Evolutionary conservation across 2,888 invertebrate species (phyloP), one percentile per base, ranked within the genome.

Genomic region (Deilephila elpenor): DNA sequence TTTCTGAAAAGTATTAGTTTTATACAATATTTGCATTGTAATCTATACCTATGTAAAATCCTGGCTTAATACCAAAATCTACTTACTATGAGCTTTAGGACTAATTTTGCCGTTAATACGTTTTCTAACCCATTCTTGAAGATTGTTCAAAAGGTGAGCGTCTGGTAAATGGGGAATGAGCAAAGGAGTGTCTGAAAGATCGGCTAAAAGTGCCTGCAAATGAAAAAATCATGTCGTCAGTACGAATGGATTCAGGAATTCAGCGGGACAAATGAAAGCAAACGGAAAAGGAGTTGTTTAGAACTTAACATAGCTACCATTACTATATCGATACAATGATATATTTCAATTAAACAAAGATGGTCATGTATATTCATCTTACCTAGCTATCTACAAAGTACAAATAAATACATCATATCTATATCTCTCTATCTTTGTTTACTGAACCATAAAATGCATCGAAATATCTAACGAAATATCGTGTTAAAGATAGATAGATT

Each of bases 1-100:
- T 97, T 95, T 97, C 98, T 98, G 91, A 51, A 95, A 95, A 75
- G 97, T 97, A 97, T 90, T 73, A 19, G 51, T 37, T n/a, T 17
- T 37, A 17, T 56, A 44, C 95, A 95, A 75, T 44, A 44, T 44
- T 44, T 11, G 37, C 32, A 56, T 53, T 71, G 19, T 17, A 29
- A 53, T 25, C 25, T 25, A 11, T 51, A 7, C 14, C 5, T 19
- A 7, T 29, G 5, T 19, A 62, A 25, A 14, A 32, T 34, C 6
- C 14, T 44, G 2, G 37, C 11, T 44, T 11, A 44, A 14, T 44
- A 44, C 20, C 37, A 5, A 32, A 51, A 20, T 34, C 0, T 70
- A 84, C 89, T 74, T 77, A 93, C 93, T 92, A 37, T 89, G 85
- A n/a, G 83, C 51, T 59, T 80, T 78, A 1, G 84, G 79, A 25